Conservation (phyloP, 2,797 vertebrate genomes). For the Phaenicophaeus curvirostris region DNA sequence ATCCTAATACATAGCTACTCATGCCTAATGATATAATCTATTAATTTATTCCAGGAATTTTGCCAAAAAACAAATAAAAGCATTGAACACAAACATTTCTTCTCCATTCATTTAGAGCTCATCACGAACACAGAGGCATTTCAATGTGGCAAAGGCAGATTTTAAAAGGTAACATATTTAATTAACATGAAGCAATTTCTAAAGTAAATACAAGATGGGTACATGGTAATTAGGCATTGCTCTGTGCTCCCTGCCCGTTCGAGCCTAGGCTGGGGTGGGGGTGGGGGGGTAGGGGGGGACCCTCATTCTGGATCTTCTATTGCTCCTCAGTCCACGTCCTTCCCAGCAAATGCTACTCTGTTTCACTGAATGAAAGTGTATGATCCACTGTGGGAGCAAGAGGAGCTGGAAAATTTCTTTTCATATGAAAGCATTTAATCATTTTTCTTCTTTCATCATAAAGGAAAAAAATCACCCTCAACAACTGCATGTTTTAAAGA, state of each 20-base stretch:
- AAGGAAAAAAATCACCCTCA: not conserved
- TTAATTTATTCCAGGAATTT: slow-evolving; percentile 54
- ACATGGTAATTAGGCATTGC: accelerated
- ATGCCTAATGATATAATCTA: not conserved
- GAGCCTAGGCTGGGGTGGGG: not conserved
- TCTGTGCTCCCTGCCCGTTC: not conserved
- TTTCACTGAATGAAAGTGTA: not conserved
- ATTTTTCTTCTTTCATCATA: not conserved
- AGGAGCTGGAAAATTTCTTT: not conserved
- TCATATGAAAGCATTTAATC: not conserved
- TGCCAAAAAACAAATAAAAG: slow-evolving; percentile 34
- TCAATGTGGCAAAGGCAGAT: not conserved
- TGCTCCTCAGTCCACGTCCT: not conserved
- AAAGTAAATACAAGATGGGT: not conserved
- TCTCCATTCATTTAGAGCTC: not conserved
- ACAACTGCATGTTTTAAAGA: not conserved
- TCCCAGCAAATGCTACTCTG: not conserved
- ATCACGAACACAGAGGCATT: not conserved
- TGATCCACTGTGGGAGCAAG: not conserved
- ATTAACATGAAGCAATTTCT: slow-evolving; percentile 34
- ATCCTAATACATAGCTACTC: not conserved
- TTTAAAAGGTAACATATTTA: slow-evolving; percentile 30
- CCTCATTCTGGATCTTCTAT: not conserved
- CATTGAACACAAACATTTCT: not conserved
- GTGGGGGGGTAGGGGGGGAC: not conserved